Base-by-base conservation (phyloP, 2,888 invertebrate species). In the Arenicola marina region DNA sequence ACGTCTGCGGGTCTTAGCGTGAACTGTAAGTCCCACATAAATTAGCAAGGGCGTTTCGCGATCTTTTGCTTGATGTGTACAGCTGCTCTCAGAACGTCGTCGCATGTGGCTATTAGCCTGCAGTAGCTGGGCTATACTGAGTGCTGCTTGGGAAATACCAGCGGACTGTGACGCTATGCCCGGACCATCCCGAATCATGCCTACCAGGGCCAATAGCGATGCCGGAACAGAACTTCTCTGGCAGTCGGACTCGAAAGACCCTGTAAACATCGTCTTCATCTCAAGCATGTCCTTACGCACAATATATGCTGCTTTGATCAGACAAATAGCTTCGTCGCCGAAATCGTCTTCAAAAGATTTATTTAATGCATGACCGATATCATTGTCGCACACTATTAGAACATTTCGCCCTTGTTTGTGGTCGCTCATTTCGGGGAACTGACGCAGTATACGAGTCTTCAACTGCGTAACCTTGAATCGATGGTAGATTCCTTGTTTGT, bases 271-370 rank as follows among this genome's bases (percentile, higher is more conserved):
- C n/a, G n/a, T n/a, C n/a, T n/a, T n/a, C n/a, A n/a, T n/a, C n/a
- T n/a, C n/a, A 48, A 48, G 24, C 48, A 48, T 48, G 24, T 48
- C 48, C 21, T 21, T 48, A 11, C 48, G 18, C 48, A 48, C 48
- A 48, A 48, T 48, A 7, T 11, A 7, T 11, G 48, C 48, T 48
- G 48, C 48, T 21, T 21, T n/a, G n/a, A n/a, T n/a, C n/a, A n/a
- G n/a, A n/a, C n/a, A n/a, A n/a, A n/a, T n/a, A n/a, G n/a, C n/a
- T 48, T 48, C 11, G 11, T 38, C 11, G 43, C 11, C 43, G n/a
- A n/a, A n/a, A n/a, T n/a, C n/a, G n/a, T n/a, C 43, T 38, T n/a
- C 43, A 38, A 38, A n/a, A 38, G 11, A 11, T 38, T 38, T 38
- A 38, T 38, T 21, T 7, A 11, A 18, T 7, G 24, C 15, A 18